These are phyloP conservation scores for Seison nebaliae DNA, from an alignment of 1,140 invertebrate species.

Conservation along the genomic window DNA sequence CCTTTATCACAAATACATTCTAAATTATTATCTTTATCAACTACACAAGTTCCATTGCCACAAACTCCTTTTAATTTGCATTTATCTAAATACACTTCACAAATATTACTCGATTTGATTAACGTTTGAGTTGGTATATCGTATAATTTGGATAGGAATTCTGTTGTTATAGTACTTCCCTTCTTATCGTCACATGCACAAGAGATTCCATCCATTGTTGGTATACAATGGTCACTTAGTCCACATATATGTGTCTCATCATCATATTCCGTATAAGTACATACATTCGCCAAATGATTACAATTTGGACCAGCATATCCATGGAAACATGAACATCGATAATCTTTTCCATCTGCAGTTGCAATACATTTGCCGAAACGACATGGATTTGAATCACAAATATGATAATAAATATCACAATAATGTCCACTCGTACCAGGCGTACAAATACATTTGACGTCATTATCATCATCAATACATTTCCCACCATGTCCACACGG, in stretches of 20 bases:
- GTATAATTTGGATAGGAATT: too few species aligned
- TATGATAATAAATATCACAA: conserved; percentile 7
- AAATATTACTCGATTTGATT: too few species aligned
- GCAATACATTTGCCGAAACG: conserved; percentile 3
- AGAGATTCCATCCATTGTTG: too few species aligned
- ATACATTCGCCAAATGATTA: not conserved
- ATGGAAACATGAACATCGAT: conserved; percentile 4
- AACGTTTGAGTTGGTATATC: too few species aligned
- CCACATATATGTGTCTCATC: too few species aligned
- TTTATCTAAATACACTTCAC: too few species aligned
- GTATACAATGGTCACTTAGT: too few species aligned
- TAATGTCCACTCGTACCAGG: conserved; percentile 3
- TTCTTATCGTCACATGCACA: too few species aligned
- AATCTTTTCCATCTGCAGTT: conserved; percentile 4
- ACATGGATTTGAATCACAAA: conserved; percentile 4
- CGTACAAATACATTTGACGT: conserved; percentile 4
- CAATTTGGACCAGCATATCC: conserved; percentile 6
- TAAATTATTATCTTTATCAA: conserved; percentile 10
- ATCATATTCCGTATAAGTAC: too few species aligned
- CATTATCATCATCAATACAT: too few species aligned
- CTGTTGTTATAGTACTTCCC: too few species aligned
- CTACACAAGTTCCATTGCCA: conserved; percentile 9
- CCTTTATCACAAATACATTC: conserved; percentile 7
- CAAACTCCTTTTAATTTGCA: too few species aligned
- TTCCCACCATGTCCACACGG: conserved; percentile 2